Conservation (phyloP, 2,113 vertebrate genomes). For the Ancistrus triradiatus region DNA sequence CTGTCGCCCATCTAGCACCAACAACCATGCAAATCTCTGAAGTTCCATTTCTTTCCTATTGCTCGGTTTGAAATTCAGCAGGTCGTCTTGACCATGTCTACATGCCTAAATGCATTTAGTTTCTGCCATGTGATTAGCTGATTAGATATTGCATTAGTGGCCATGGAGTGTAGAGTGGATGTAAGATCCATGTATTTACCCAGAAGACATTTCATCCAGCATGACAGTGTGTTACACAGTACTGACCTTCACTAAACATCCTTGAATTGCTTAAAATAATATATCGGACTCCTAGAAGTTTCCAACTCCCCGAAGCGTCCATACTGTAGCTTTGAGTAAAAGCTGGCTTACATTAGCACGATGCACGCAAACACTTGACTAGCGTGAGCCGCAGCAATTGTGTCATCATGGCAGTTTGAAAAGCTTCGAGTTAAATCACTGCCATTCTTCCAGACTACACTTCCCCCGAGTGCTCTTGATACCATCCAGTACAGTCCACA, state of each 20-base stretch:
- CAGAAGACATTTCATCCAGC: no score
- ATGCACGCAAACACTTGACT: constrained; percentile 8
- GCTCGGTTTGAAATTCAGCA: no score
- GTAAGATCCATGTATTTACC: no score
- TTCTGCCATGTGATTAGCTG: no score
- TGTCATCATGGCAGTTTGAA: constrained; percentile 7
- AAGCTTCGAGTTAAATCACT: constrained; percentile 23
- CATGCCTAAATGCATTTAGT: no score
- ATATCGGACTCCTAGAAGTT: not conserved
- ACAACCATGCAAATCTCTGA: no score
- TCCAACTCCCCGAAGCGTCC: not conserved
- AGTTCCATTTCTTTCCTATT: no score
- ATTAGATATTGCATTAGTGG: no score
- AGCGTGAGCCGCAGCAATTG: constrained; percentile 34
- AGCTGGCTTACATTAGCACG: constrained; percentile 8
- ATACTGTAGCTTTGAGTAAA: not conserved
- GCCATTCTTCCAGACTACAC: constrained; percentile 19
- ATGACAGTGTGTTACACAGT: not conserved
- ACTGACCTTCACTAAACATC: not conserved
- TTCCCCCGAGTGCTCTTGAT: constrained; percentile 12
- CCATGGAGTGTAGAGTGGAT: no score
- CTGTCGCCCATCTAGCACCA: no score
- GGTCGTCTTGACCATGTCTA: no score
- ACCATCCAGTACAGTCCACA: not conserved
- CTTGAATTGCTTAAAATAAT: not conserved